Base-by-base conservation (phyloP, 2,888 invertebrate species). In the Drosophila gaucha region DNA sequence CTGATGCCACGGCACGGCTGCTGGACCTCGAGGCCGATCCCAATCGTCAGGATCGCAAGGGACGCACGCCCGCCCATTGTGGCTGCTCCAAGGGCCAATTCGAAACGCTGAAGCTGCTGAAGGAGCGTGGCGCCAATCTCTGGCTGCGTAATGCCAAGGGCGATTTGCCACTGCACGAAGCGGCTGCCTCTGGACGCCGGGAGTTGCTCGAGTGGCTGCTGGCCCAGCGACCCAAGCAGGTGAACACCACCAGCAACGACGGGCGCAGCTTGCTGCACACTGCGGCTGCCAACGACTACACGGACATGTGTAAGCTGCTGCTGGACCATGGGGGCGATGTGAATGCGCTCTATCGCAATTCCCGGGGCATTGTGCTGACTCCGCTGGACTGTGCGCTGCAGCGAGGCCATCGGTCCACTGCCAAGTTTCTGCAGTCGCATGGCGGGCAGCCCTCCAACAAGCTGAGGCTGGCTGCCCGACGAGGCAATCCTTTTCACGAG, bases 1-100 rank as follows among this genome's bases (percentile, higher is more conserved):
- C 97, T 0, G 98, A 98, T 89, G 97, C 98, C 16, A 98, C 98
- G 0, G 95, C 96, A 3, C 93, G 97, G 3, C 93, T 99, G 38
- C 93, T 99, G n/a, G 95, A 96, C 66, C 95, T 97, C 72, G 97
- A 97, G 0, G 97, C 98, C 0, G 96, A 98, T 90, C 95, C 97
- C 0, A 97, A 98, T 92, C 94, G 97, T 14, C 98, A 98, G 91
- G 99, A 99, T 90, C 94, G 96, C 51, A 96, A 97, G 90, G 98
- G 98, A 10, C 94, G 98, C 71, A 98, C 97, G 69, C 97, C 98
- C 1, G 97, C 97, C 0, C 97, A 98, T 88, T 98, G 98, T 84
- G 98, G 98, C 1, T 98, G 98, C 58, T 97, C 98, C 6, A 98
- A 98, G 91, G 99, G 99, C 0, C 99, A 99, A 90, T 93, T 97